phyloP scores from a whole-genome alignment of 2,888 invertebrate species.

The Epinotia brunnichana region DNA sequence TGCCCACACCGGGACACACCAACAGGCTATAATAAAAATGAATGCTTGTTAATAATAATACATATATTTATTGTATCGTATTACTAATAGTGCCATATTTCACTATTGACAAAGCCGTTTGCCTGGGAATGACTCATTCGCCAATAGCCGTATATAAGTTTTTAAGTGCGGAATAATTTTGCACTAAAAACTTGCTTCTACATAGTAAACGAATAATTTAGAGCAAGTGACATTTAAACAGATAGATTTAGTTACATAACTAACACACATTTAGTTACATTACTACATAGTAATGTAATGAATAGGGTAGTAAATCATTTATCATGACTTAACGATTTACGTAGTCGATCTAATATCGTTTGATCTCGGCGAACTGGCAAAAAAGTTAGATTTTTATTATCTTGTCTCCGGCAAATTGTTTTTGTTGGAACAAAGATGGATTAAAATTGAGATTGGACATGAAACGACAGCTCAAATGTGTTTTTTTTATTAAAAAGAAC shows the following conservation, averaged over 20 bases:
- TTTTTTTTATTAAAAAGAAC: no score
- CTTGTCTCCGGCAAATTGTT: conserved; percentile 9
- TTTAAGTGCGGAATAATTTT: conserved; percentile 15
- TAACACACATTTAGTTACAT: no score
- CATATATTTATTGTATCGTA: no score
- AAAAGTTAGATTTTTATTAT: conserved; percentile 32
- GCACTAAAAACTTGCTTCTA: neutral
- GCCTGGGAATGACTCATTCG: neutral
- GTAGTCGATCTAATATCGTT: conserved; percentile 29
- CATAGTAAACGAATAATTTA: conserved; percentile 8
- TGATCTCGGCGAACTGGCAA: conserved; percentile 25
- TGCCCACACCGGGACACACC: no score
- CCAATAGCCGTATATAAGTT: neutral
- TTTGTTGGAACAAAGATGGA: neutral
- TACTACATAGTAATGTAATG: neutral
- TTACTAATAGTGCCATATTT: no score
- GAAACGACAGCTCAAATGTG: no score
- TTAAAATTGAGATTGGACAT: conserved; percentile 13
- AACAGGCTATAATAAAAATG: no score
- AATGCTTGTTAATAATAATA: neutral
- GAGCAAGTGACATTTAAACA: conserved; percentile 39
- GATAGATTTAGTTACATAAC: conserved; percentile 14
- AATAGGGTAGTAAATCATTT: conserved; percentile 29
- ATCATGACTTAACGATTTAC: conserved; percentile 38
- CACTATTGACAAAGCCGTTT: neutral